These are phyloP conservation scores for Helicoverpa assulta DNA, from an alignment of 2,888 invertebrate species.

Conservation along the genomic window DNA sequence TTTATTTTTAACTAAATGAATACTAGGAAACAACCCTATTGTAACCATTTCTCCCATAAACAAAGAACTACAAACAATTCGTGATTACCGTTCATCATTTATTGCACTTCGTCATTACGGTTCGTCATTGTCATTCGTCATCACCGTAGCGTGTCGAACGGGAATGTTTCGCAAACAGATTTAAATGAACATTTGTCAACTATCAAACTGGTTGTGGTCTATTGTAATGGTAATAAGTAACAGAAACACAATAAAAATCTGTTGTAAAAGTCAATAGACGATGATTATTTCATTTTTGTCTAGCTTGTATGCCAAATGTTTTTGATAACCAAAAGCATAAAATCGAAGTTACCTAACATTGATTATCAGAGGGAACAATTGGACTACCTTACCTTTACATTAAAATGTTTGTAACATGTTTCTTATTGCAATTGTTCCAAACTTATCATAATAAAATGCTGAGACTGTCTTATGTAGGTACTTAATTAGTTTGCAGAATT, in stretches of 20 bases:
- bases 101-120: conserved; percentile 38
- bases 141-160: conserved; percentile 70
- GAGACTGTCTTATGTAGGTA: too few relatives aligned
- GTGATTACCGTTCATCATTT: conserved; percentile 23
- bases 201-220: conserved; percentile 81
- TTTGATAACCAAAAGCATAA: too few relatives aligned
- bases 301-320: not conserved
- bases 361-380: too few relatives aligned
- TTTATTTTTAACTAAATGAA: too few relatives aligned
- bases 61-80: conserved; percentile 8
- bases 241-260: not conserved
- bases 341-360: too few relatives aligned
- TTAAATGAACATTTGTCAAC: conserved; percentile 83
- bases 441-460: too few relatives aligned
- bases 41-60: not conserved
- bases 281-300: not conserved
- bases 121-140: conserved; percentile 27
- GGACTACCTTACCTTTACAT: too few relatives aligned
- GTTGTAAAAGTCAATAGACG: not conserved
- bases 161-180: conserved; percentile 77
- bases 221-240: conserved; percentile 31
- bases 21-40: too few relatives aligned
- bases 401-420: too few relatives aligned
- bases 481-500: too few relatives aligned
- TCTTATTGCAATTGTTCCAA: too few relatives aligned